A percentile compares a stretch with the other conserved stretches of the same genome.
These are phyloP conservation scores for Zophobas atratus DNA, from an alignment of 1,140 invertebrate species.

Conservation along the genomic window DNA sequence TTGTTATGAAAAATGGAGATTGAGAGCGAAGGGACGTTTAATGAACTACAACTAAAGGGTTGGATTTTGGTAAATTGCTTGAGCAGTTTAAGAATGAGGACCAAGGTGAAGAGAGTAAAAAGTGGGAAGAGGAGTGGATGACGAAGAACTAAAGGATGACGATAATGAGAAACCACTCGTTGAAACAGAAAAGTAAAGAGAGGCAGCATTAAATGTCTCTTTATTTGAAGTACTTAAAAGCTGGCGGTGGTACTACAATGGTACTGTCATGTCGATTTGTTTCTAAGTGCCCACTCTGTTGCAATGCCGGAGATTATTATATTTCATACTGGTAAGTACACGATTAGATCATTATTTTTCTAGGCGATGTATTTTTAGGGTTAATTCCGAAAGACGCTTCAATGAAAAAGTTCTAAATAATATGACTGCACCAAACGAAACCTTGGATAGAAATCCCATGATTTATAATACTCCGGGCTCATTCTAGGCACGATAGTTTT, in stretches of 20 bases:
- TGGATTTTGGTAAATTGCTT: conserved; percentile 67
- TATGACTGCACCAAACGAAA: conserved; percentile 48
- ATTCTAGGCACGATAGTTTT: conserved; percentile 74
- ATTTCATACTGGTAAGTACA: too few species aligned
- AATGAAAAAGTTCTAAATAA: conserved; percentile 48
- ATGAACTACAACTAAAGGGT: conserved; percentile 66
- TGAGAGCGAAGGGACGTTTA: conserved; percentile 67
- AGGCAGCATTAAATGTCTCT: too few species aligned
- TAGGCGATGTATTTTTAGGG: conserved; percentile 55
- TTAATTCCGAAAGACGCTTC: conserved; percentile 63
- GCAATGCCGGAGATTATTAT: too few species aligned
- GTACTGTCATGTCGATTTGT: too few species aligned
- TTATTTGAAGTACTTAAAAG: too few species aligned
- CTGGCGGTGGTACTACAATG: too few species aligned
- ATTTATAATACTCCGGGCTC: conserved; percentile 72
- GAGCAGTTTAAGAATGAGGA: conserved; percentile 62
- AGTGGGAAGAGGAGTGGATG: conserved; percentile 53
- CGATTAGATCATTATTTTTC: too few species aligned
- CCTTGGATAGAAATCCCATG: conserved; percentile 55
- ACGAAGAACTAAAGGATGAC: neutral
- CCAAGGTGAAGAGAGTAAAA: conserved; percentile 64
- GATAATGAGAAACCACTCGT: too few species aligned
- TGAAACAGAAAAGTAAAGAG: too few species aligned
- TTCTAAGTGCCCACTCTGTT: too few species aligned
- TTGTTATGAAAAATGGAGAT: too few species aligned